Percentiles rank a stretch among this genome's conserved stretches.
Conservation (phyloP, 2,797 vertebrate genomes). For the Scolopax rusticola region DNA sequence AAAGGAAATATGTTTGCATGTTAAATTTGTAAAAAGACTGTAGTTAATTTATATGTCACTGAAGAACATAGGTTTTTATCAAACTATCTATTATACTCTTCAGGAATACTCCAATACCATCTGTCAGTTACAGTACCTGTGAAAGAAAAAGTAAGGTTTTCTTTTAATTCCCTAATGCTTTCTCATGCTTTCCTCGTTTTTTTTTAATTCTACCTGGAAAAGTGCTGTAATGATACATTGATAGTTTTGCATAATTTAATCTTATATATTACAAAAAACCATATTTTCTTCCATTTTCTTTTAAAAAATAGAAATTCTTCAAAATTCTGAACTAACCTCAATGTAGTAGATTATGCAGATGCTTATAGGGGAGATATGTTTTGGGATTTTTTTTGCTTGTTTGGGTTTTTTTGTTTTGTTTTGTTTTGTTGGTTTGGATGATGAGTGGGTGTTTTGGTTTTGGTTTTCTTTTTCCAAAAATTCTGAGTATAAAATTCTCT, state of each 20-base stretch:
- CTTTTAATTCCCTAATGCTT: constrained; percentile 28
- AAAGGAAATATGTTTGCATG: neutral
- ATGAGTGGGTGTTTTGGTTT: neutral
- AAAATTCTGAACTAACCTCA: neutral
- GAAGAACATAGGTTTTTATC: neutral
- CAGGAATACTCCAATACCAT: constrained; percentile 13
- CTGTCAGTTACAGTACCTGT: constrained; percentile 38
- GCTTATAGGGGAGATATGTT: accelerated
- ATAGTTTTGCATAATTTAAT: neutral
- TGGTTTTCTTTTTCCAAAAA: neutral
- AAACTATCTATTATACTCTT: constrained; percentile 11
- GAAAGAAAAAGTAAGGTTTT: constrained; percentile 33
- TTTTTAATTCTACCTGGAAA: constrained; percentile 17
- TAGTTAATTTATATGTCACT: constrained; percentile 12
- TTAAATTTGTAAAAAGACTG: neutral
- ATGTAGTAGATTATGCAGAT: neutral
- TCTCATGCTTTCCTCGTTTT: neutral
- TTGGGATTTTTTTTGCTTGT: accelerated
- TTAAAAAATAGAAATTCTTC: neutral
- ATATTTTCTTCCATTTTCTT: neutral
- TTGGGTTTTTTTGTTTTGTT: neutral
- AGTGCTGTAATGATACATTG: neutral
- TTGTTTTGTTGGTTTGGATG: neutral
- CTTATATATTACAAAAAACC: neutral
- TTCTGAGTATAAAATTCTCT: neutral